Percentiles rank a stretch among this genome's conserved stretches.
These are phyloP conservation scores for Fringilla coelebs DNA, from an alignment of 2,797 vertebrate genomes.

Conservation along the genomic window DNA sequence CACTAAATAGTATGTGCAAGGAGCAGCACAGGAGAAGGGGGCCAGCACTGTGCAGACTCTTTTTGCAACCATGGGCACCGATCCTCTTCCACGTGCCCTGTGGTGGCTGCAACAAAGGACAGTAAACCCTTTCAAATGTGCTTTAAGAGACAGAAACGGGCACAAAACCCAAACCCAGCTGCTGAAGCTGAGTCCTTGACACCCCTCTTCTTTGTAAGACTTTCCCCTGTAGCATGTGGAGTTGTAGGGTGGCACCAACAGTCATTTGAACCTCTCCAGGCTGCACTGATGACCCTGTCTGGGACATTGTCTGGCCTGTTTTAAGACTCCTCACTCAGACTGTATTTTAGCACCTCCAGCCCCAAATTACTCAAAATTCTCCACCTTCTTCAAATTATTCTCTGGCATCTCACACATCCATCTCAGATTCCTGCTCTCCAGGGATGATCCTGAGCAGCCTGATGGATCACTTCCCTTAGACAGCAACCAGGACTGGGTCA, in stretches of 20 bases:
- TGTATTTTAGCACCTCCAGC: neutral
- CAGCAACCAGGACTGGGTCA: neutral
- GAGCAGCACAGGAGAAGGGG: neutral
- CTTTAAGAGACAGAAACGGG: neutral
- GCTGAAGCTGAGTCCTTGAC: neutral
- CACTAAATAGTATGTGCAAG: accelerated
- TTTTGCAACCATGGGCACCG: neutral
- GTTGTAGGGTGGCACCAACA: neutral
- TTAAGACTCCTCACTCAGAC: neutral
- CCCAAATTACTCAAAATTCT: neutral
- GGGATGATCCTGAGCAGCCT: neutral
- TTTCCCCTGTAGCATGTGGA: neutral
- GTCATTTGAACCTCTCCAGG: neutral
- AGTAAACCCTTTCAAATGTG: neutral
- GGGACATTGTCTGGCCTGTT: neutral
- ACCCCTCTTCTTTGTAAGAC: neutral
- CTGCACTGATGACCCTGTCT: neutral
- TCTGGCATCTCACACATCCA: neutral
- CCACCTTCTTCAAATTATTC: neutral
- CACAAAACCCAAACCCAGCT: neutral
- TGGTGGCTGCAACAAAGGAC: neutral
- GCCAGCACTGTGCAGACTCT: neutral
- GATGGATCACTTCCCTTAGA: neutral
- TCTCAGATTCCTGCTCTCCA: neutral
- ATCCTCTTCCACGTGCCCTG: neutral